phyloP scores from a whole-genome alignment of 2,113 vertebrate genomes.

The Rhea pennata region DNA sequence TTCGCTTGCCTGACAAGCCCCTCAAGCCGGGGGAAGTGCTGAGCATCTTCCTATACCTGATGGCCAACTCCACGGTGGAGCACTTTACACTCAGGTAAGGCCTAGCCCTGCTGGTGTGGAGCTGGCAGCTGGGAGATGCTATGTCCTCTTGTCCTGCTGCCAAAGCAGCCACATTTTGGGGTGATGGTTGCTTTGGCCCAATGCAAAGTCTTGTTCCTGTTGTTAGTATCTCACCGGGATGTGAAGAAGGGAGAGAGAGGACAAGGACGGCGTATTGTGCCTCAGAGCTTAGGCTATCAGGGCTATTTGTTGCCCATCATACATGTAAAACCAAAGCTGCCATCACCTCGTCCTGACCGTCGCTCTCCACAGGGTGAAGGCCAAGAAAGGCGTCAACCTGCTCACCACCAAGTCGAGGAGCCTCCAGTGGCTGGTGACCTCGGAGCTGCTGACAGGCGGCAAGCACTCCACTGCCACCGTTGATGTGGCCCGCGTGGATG shows the following conservation, averaged over 20 bases:
- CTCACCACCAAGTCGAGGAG: conserved; percentile 89
- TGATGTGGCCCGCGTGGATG: conserved; percentile 85
- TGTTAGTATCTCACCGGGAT: not conserved
- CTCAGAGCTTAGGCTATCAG: not conserved
- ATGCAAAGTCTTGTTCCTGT: not conserved
- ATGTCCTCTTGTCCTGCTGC: not conserved
- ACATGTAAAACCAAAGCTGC: too few relatives aligned
- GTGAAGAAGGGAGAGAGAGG: not conserved
- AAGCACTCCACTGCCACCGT: conserved; percentile 96
- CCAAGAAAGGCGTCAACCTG: conserved; percentile 97
- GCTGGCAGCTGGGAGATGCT: not conserved
- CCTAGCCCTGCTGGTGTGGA: rapidly evolving
- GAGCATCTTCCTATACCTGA: conserved; percentile 88
- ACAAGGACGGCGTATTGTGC: rapidly evolving
- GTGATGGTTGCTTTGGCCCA: rapidly evolving
- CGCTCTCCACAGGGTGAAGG: conserved; percentile 87
- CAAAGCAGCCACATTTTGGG: rapidly evolving
- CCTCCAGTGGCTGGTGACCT: conserved; percentile 91
- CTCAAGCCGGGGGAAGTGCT: conserved; percentile 92
- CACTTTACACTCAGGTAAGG: conserved; percentile 94
- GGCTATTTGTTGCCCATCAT: not conserved
- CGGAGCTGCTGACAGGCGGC: conserved; percentile 90
- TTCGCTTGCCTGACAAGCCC: conserved; percentile 89
- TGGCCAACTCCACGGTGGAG: conserved; percentile 92
- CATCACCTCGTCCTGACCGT: not conserved